Conservation (phyloP, 1,140 invertebrate species). For the Trissolcus basalis region DNA sequence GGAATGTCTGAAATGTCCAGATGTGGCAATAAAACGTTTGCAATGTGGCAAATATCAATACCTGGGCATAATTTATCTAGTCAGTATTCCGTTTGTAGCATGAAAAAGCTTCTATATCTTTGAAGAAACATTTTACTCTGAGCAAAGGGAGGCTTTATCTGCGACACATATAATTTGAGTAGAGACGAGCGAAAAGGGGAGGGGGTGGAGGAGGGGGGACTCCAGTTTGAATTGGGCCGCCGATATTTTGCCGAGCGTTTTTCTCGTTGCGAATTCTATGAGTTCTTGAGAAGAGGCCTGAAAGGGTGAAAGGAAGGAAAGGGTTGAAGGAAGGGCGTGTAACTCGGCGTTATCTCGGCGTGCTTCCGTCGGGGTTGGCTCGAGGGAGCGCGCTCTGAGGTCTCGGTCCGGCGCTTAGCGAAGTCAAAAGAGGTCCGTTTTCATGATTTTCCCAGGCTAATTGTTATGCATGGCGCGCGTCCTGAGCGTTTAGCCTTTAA, state of each 20-base stretch:
- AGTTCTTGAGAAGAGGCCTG: slow-evolving; percentile 29
- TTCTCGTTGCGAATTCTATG: slow-evolving; percentile 12
- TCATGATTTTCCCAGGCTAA: slow-evolving; percentile 76
- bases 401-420: slow-evolving; percentile 46
- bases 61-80: too few relatives aligned
- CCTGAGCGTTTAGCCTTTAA: slow-evolving; percentile 62
- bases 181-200: too few relatives aligned
- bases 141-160: slow-evolving; percentile 5
- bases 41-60: too few relatives aligned
- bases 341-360: slow-evolving; percentile 74
- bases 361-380: slow-evolving; percentile 66
- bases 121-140: neutral
- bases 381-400: slow-evolving; percentile 24
- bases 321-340: slow-evolving; percentile 70
- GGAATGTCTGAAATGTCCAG: too few relatives aligned
- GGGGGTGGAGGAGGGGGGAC: neutral
- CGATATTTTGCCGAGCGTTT: slow-evolving; percentile 20
- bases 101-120: neutral
- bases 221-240: slow-evolving; percentile 17
- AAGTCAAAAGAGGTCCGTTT: slow-evolving; percentile 73
- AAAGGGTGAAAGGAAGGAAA: slow-evolving; percentile 64
- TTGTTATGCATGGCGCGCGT: slow-evolving; percentile 75
- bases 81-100: too few relatives aligned
- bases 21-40: too few relatives aligned
- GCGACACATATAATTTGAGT: slow-evolving; percentile 11